phyloP scores from a whole-genome alignment of 2,797 vertebrate genomes.

The Synaphobranchus kaupii region DNA sequence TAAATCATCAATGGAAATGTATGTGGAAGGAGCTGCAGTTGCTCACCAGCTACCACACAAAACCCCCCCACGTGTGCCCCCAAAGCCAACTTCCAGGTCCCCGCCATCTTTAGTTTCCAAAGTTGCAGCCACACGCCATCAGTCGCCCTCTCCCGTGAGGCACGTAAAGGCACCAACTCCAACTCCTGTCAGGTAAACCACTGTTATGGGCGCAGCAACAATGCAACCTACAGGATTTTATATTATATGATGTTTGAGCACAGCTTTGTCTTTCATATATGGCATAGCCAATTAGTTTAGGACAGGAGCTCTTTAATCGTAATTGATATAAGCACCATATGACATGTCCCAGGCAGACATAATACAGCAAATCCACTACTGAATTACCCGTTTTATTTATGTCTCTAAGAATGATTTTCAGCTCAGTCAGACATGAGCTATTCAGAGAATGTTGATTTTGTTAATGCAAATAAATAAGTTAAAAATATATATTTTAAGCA shows the following conservation, averaged over 20 bases:
- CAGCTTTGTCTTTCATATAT: not conserved
- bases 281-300: no score
- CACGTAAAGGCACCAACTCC: conserved; percentile 90
- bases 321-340: not conserved
- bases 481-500: not conserved
- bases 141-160: conserved; percentile 93
- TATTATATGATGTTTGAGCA: not conserved
- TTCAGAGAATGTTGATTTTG: not conserved
- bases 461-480: not conserved
- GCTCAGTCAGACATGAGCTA: no score
- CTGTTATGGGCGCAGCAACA: not conserved
- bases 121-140: conserved; percentile 82
- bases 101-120: conserved; percentile 81
- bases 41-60: conserved; percentile 87
- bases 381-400: not conserved
- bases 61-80: conserved; percentile 91
- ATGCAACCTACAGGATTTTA: not conserved
- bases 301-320: not conserved
- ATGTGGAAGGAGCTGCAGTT: conserved; percentile 76
- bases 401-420: not conserved
- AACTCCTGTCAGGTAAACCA: conserved; percentile 81
- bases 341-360: no score
- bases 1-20: conserved; percentile 84
- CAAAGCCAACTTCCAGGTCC: conserved; percentile 89
- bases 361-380: not conserved